Conservation (phyloP, 2,113 vertebrate species). For the Caranx ignobilis region DNA sequence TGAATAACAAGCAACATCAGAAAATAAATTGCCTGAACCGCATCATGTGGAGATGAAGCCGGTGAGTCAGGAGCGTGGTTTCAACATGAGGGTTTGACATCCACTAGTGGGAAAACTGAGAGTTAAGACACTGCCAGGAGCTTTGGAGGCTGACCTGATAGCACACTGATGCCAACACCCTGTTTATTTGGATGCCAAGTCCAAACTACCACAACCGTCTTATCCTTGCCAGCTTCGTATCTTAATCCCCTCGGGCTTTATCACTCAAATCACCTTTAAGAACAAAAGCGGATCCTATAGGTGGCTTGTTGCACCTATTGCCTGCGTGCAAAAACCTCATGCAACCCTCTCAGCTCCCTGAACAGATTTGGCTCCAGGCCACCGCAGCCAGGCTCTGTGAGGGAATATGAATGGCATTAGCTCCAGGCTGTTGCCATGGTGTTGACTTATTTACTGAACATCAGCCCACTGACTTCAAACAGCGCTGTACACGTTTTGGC, state of each 20-base stretch:
- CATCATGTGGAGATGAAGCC: constrained; percentile 25
- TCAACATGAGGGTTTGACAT: constrained; percentile 22
- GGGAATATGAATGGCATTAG: constrained; percentile 66
- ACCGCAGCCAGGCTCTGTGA: constrained; percentile 39
- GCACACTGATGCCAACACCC: constrained; percentile 33
- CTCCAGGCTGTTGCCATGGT: constrained; percentile 73
- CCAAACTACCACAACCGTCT: constrained; percentile 33
- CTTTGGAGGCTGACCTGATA: constrained; percentile 51
- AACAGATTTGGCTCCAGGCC: constrained; percentile 59
- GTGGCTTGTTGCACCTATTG: constrained; percentile 43
- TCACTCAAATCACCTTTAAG: constrained; percentile 53
- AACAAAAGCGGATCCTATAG: constrained; percentile 45
- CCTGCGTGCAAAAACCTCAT: constrained; percentile 1
- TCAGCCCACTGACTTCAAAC: constrained; percentile 72
- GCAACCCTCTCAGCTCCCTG: constrained; percentile 45
- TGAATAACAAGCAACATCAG: constrained; percentile 44
- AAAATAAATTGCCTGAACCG: constrained; percentile 16
- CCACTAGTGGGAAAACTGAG: constrained; percentile 8
- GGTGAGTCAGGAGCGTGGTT: constrained; percentile 36
- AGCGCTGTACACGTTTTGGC: constrained; percentile 45
- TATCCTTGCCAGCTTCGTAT: constrained; percentile 7
- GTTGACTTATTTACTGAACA: constrained; percentile 77
- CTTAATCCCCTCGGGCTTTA: constrained; percentile 40
- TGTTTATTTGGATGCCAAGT: constrained; percentile 40
- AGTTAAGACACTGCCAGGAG: constrained; percentile 49